These are phyloP conservation scores for Mobula birostris DNA, from an alignment of 2,113 vertebrate species.

Conservation along the genomic window DNA sequence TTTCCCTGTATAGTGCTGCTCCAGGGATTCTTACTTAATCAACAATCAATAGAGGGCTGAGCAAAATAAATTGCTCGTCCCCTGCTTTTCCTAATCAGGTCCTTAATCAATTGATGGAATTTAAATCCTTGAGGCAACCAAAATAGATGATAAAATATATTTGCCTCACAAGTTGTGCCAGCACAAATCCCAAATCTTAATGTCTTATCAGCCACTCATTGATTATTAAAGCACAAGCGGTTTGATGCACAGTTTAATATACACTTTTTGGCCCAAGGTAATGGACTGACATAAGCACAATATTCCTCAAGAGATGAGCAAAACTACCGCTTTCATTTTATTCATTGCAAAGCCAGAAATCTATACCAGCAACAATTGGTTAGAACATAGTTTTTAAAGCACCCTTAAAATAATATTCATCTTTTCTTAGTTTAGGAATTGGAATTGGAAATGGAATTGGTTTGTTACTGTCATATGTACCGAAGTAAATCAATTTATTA, in stretches of 20 bases:
- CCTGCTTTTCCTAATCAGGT: background rate
- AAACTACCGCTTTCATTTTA: background rate
- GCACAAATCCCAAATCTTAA: slow-evolving; percentile 4
- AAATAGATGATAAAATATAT: background rate
- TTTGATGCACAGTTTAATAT: slow-evolving; percentile 1
- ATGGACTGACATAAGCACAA: slow-evolving; percentile 1
- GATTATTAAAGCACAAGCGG: background rate
- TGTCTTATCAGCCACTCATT: background rate
- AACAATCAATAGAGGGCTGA: slow-evolving; percentile 11
- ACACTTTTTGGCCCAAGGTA: background rate
- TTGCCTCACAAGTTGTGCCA: background rate
- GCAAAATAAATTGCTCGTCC: slow-evolving; percentile 6
- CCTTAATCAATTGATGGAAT: slow-evolving; percentile 28
- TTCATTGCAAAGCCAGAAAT: background rate
- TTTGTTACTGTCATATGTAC: no score
- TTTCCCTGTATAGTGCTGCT: background rate
- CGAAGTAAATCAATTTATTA: no score
- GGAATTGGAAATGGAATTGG: no score
- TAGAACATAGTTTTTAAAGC: background rate
- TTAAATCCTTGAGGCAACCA: background rate
- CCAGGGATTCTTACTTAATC: background rate
- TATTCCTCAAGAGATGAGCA: background rate
- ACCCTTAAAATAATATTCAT: background rate
- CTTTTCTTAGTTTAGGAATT: background rate
- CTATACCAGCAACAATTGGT: background rate